Evolutionary conservation across 2,113 vertebrate species (phyloP).

Genomic region (Muscicapa adusta): DNA sequence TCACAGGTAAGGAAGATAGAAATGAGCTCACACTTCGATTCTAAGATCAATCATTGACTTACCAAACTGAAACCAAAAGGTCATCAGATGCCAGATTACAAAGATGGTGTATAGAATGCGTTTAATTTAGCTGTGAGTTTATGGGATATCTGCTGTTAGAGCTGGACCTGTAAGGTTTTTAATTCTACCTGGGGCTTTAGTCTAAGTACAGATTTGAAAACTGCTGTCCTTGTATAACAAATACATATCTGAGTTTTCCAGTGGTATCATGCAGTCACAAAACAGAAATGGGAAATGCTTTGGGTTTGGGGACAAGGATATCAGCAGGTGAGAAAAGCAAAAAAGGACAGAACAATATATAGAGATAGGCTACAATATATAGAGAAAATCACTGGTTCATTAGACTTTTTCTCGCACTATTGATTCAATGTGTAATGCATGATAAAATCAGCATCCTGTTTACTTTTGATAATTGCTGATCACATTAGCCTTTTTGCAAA

Average conservation of each 20-base stretch:
- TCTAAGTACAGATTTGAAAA: not conserved
- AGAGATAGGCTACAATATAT: not conserved
- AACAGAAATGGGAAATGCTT: not conserved
- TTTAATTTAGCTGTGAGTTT: not conserved
- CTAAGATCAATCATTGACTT: not conserved
- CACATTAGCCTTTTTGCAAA: not conserved
- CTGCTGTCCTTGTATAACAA: not conserved
- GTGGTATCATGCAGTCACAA: not conserved
- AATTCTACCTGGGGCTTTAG: not conserved
- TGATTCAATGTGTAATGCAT: not conserved
- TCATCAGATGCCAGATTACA: not conserved
- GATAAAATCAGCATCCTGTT: not conserved
- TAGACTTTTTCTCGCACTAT: not conserved
- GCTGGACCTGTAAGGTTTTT: not conserved
- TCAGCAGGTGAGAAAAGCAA: not conserved
- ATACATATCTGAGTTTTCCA: not conserved
- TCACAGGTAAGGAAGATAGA: not conserved
- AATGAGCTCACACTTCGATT: not conserved
- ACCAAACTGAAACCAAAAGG: not conserved
- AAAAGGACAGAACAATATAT: not conserved
- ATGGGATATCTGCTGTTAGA: not conserved
- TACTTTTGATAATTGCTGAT: constrained; percentile 1
- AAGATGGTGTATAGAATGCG: not conserved
- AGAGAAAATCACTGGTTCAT: not conserved
- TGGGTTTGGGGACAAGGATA: not conserved